These are phyloP conservation scores for Acanthurus leucopareius DNA, from an alignment of 2,797 vertebrate species.

Conservation along the genomic window DNA sequence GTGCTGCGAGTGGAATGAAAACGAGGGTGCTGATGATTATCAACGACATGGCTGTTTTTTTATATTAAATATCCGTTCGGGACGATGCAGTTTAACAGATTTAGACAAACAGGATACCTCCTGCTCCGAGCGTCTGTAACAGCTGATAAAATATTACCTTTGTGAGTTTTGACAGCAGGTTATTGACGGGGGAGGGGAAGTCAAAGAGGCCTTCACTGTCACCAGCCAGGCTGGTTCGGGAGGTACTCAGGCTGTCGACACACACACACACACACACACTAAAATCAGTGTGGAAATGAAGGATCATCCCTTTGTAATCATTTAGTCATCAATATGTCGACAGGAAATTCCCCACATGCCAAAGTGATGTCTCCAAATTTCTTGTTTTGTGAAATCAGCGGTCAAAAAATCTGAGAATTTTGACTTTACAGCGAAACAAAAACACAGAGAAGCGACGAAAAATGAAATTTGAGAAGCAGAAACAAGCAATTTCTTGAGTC, in stretches of 20 bases:
- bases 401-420: too few relatives aligned
- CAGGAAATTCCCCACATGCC: not conserved
- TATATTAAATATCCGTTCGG: not conserved
- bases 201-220: slow-evolving; percentile 83
- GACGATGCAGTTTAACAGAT: too few relatives aligned
- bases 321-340: not conserved
- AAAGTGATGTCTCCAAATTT: not conserved
- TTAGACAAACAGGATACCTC: not conserved
- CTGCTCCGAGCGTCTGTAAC: not conserved
- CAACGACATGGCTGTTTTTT: slow-evolving; percentile 7
- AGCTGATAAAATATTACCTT: slow-evolving; percentile 81
- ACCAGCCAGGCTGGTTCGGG: slow-evolving; percentile 80
- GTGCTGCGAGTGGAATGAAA: slow-evolving; percentile 80
- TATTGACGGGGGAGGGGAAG: slow-evolving; percentile 84
- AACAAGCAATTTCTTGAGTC: too few relatives aligned
- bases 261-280: not conserved
- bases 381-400: not conserved
- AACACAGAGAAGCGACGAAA: too few relatives aligned
- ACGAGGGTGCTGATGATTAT: not conserved
- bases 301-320: not conserved
- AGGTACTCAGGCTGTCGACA: slow-evolving; percentile 83
- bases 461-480: too few relatives aligned
- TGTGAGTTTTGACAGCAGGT: slow-evolving; percentile 87
- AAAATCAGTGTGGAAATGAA: not conserved
- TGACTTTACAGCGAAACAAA: too few relatives aligned